Evolutionary conservation across 35 echinoderm and acorn worm species (phyloP).

Genomic region (Stichopus chloronotus): DNA sequence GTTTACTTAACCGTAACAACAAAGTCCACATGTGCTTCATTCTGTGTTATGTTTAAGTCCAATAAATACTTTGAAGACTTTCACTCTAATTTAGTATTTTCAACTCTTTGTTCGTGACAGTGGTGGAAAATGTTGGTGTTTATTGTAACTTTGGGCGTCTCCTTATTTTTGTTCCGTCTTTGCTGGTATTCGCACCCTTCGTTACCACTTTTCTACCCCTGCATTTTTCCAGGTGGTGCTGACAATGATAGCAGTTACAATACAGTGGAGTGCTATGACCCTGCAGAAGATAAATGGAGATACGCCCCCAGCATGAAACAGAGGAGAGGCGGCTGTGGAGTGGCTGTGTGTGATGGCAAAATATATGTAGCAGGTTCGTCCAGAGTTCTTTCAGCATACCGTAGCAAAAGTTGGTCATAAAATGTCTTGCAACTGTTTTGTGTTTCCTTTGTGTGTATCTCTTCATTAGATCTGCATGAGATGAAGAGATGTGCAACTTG

Average conservation of each 20-base stretch:
- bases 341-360: conserved; percentile 96
- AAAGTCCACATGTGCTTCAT: no score
- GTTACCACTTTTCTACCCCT: neutral
- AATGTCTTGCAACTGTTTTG: no score
- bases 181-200: no score
- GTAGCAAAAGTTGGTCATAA: no score
- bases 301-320: conserved; percentile 95
- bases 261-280: conserved; percentile 86
- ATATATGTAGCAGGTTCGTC: conserved; percentile 93
- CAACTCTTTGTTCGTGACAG: no score
- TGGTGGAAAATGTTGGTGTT: no score
- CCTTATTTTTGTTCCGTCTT: no score
- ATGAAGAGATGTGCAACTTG: neutral
- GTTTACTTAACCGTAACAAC: no score
- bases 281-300: conserved; percentile 72
- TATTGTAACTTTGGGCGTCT: no score
- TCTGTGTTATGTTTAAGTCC: no score
- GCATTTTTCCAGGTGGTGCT: conserved; percentile 73
- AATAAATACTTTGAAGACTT: no score
- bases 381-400: neutral
- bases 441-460: neutral
- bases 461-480: neutral
- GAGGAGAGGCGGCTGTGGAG: conserved; percentile 84
- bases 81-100: no score
- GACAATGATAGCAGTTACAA: conserved; percentile 87